Percentiles rank a stretch among this genome's conserved stretches.
Conservation (phyloP, 64 coral and sea anemone genomes). For the Stichodactyla helianthus region DNA sequence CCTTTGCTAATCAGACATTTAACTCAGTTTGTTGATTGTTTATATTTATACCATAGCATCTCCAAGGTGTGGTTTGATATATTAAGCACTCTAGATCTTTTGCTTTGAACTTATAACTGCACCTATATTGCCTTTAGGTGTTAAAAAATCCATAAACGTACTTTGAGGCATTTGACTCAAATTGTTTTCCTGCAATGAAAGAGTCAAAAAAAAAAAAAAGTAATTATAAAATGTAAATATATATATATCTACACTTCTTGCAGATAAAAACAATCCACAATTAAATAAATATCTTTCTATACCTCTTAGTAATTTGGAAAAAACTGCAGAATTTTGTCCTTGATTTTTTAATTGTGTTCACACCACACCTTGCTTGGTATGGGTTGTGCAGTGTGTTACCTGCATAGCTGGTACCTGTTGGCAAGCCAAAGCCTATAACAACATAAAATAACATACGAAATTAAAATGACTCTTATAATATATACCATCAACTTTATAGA, state of each 20-base stretch:
- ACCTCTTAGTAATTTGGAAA: not conserved
- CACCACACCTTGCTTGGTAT: constrained; percentile 1
- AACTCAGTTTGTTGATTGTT: not conserved
- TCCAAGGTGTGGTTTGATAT: not conserved
- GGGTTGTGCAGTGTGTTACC: not conserved
- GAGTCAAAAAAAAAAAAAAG: no score
- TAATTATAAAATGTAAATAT: no score
- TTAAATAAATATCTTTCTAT: not conserved
- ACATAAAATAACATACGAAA: not conserved
- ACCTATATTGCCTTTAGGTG: no score
- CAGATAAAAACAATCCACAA: no score
- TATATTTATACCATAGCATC: not conserved
- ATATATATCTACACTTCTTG: no score
- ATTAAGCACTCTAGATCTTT: not conserved
- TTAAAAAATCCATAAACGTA: no score
- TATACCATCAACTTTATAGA: not conserved
- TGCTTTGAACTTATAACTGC: not conserved
- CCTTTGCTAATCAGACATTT: not conserved
- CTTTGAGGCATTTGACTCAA: no score
- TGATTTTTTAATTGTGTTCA: not conserved
- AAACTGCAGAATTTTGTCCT: not conserved
- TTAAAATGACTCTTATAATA: not conserved
- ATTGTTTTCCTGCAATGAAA: no score
- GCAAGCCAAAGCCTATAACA: not conserved
- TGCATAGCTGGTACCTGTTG: constrained; percentile 7